phyloP scores from a whole-genome alignment of 2,888 invertebrate species.

The Netelia inedita region DNA sequence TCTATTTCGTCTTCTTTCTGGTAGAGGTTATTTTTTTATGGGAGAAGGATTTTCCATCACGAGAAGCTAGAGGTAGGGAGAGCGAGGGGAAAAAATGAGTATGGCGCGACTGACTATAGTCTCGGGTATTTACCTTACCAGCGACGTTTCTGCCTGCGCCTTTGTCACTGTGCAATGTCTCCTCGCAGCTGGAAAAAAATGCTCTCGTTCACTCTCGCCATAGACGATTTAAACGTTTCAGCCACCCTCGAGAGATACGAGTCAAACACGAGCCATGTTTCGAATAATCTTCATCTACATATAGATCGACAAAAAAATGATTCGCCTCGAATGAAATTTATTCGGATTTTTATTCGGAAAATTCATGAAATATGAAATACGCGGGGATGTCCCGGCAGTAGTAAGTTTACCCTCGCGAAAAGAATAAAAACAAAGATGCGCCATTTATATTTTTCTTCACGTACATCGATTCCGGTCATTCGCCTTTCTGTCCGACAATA shows the following conservation, averaged over 20 bases:
- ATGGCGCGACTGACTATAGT: conserved; percentile 61
- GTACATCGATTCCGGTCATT: conserved; percentile 55
- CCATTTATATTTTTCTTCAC: conserved; percentile 50
- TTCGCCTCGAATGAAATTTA: background rate
- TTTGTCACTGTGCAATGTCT: conserved; percentile 42
- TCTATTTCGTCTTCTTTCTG: background rate
- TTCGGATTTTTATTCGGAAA: background rate
- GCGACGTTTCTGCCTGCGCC: conserved; percentile 43
- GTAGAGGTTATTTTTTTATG: conserved; percentile 16
- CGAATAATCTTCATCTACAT: conserved; percentile 18
- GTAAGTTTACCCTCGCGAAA: background rate
- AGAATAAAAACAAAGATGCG: conserved; percentile 9
- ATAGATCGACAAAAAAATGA: conserved; percentile 10
- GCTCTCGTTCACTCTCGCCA: conserved; percentile 32
- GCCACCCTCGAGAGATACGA: conserved; percentile 32
- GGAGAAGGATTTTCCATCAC: conserved; percentile 22
- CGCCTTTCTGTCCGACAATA: conserved; percentile 25
- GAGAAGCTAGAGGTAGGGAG: conserved; percentile 35
- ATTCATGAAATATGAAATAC: background rate
- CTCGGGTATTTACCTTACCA: conserved; percentile 65
- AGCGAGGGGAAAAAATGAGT: conserved; percentile 56
- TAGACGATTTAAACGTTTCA: conserved; percentile 59
- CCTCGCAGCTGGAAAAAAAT: conserved; percentile 12
- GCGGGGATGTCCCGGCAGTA: background rate
- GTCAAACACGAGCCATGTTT: conserved; percentile 38